These are phyloP conservation scores for Microdon myrmicae DNA, from an alignment of 2,888 invertebrate genomes.

Conservation along the genomic window DNA sequence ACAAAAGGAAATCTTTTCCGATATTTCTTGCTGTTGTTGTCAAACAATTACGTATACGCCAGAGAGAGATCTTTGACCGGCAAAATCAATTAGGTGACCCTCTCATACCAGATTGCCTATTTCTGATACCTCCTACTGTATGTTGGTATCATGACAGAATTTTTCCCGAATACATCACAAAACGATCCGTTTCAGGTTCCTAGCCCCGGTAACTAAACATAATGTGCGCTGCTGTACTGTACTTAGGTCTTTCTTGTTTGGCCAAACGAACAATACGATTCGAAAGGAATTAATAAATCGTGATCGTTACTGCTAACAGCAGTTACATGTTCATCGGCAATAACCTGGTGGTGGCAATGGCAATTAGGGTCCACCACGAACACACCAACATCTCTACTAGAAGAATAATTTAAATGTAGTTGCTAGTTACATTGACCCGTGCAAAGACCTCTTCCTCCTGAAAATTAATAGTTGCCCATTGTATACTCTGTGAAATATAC, in stretches of 20 bases:
- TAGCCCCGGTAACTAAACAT: slow-evolving; percentile 12
- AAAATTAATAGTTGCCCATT: no score
- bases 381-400: slow-evolving; percentile 26
- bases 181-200: slow-evolving; percentile 10
- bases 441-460: slow-evolving; percentile 45
- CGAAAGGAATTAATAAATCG: slow-evolving; percentile 46
- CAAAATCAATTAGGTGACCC: slow-evolving; percentile 31
- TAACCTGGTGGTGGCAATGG: slow-evolving; percentile 32
- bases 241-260: no score
- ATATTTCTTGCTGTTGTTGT: no score
- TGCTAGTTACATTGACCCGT: slow-evolving; percentile 44
- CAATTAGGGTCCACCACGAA: slow-evolving; percentile 38
- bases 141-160: slow-evolving; percentile 24
- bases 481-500: no score
- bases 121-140: slow-evolving; percentile 1
- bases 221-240: no score
- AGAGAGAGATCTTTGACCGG: slow-evolving; percentile 41
- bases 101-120: slow-evolving; percentile 24
- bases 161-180: slow-evolving; percentile 29
- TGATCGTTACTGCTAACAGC: slow-evolving; percentile 37
- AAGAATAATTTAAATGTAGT: slow-evolving; percentile 44
- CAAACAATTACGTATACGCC: slow-evolving; percentile 41
- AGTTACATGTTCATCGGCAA: slow-evolving; percentile 40
- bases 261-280: slow-evolving; percentile 1
- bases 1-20: no score